Percentiles rank a stretch among this genome's conserved stretches.
phyloP scores from a whole-genome alignment of 2,888 invertebrate species.

The Chloromyia formosa region DNA sequence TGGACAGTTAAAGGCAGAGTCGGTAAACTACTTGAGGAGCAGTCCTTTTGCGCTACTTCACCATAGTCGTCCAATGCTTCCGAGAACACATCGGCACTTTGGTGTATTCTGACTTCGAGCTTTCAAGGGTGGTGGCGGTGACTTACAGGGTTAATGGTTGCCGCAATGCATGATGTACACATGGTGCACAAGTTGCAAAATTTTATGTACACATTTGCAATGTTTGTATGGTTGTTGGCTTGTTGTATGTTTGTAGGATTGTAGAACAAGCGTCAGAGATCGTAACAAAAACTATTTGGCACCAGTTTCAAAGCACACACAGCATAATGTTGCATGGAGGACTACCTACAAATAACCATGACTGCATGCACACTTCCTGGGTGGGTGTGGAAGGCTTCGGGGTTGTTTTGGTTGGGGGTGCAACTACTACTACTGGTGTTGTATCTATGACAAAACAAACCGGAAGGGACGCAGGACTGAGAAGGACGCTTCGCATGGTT shows the following conservation, averaged over 20 bases:
- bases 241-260: constrained; percentile 35
- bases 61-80: not conserved
- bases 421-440: not conserved
- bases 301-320: constrained; percentile 41
- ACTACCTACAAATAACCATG: constrained; percentile 33
- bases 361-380: constrained; percentile 13
- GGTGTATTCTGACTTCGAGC: not conserved
- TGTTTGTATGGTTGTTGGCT: constrained; percentile 32
- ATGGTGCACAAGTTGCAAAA: constrained; percentile 44
- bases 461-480: not conserved
- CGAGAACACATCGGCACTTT: not conserved
- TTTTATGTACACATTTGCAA: constrained; percentile 43
- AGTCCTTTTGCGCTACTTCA: constrained; percentile 17
- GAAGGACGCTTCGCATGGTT: not conserved
- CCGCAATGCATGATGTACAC: constrained; percentile 44
- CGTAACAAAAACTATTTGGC: constrained; percentile 44
- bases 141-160: constrained; percentile 44
- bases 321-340: constrained; percentile 29
- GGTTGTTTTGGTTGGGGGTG: not conserved
- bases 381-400: not conserved
- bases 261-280: constrained; percentile 42
- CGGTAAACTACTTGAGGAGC: constrained; percentile 33
- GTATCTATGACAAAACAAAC: constrained; percentile 32
- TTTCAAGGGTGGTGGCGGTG: constrained; percentile 18
- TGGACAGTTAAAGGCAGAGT: constrained; percentile 19